Base-by-base conservation (phyloP, 1,140 invertebrate genomes). In the Pantala flavescens region DNA sequence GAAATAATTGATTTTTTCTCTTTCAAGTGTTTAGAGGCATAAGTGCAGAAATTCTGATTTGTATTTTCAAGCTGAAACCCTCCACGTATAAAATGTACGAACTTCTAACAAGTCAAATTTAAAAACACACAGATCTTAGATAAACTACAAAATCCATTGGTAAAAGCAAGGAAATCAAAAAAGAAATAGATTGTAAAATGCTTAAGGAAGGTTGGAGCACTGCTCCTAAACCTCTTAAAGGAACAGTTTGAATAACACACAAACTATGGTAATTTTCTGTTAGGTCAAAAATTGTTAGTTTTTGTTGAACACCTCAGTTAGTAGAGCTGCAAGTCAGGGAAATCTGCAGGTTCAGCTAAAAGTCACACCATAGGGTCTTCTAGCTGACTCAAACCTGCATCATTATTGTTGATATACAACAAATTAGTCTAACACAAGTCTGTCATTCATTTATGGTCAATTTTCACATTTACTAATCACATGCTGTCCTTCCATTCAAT, bases 1-100 rank as follows among this genome's bases (percentile, higher is more conserved):
- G 49, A 63, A 63, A 63, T 63, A 63, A 63, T 21, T 63, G 49
- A 63, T 63, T 63, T 21, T 63, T 63, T 63, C 49, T 63, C n/a
- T 63, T 21, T 63, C 49, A 63, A 63, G 49, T 63, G 49, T 63
- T 63, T 21, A 63, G 49, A 63, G 49, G 49, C 49, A 63, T 63
- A 19, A 63, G 49, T 63, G 49, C 49, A 63, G 28, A 36, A 36
- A 63, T 19, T 63, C 49, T 63, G 49, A 19, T 19, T 63, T 63
- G 14, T 63, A 19, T 63, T 63, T 63, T 16, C 49, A 63, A 63
- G 49, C n/a, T 63, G n/a, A 63, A 63, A 63, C 49, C 49, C 49
- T 63, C 49, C 49, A 63, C n/a, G 49, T 63, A 63, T 63, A 63
- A 63, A 63, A 36, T 36, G 28, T 36, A 36, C 28, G 28, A 36